Conservation (phyloP, 64 coral and sea anemone genomes). For the Montipora sp. region DNA sequence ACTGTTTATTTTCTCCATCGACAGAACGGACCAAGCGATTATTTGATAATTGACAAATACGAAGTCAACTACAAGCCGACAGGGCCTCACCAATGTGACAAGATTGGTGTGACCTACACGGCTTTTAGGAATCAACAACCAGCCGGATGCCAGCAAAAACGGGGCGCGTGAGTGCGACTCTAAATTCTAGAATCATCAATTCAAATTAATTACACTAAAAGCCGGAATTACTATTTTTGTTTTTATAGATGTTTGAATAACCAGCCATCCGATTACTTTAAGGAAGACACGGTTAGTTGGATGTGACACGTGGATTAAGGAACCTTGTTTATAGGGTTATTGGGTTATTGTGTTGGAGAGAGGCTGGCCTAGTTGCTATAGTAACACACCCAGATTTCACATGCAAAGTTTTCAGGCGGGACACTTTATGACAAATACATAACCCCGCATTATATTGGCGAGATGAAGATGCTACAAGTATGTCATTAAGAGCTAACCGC, state of each 20-base stretch:
- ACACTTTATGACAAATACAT: too few species aligned
- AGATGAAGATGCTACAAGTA: too few species aligned
- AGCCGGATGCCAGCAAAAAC: slow-evolving; percentile 83
- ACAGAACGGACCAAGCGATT: slow-evolving; percentile 68
- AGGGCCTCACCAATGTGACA: slow-evolving; percentile 84
- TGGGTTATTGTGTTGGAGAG: too few species aligned
- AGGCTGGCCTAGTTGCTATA: too few species aligned
- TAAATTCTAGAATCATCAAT: too few species aligned
- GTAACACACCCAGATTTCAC: too few species aligned
- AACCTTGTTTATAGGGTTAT: too few species aligned
- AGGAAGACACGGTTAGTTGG: slow-evolving; percentile 74
- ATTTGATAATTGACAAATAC: slow-evolving; percentile 84
- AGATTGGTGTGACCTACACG: slow-evolving; percentile 85
- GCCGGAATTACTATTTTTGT: neutral
- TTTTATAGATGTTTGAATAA: slow-evolving; percentile 88
- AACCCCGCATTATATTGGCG: too few species aligned
- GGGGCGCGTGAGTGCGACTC: slow-evolving; percentile 61
- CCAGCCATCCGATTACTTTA: slow-evolving; percentile 86
- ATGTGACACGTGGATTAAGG: too few species aligned
- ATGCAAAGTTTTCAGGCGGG: too few species aligned
- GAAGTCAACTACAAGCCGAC: slow-evolving; percentile 77
- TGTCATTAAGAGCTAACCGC: too few species aligned
- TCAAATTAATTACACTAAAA: neutral
- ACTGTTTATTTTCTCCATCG: neutral
- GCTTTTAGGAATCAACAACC: slow-evolving; percentile 84